Conservation (phyloP, 2,888 invertebrate genomes). For the Ptilodon capucinus region DNA sequence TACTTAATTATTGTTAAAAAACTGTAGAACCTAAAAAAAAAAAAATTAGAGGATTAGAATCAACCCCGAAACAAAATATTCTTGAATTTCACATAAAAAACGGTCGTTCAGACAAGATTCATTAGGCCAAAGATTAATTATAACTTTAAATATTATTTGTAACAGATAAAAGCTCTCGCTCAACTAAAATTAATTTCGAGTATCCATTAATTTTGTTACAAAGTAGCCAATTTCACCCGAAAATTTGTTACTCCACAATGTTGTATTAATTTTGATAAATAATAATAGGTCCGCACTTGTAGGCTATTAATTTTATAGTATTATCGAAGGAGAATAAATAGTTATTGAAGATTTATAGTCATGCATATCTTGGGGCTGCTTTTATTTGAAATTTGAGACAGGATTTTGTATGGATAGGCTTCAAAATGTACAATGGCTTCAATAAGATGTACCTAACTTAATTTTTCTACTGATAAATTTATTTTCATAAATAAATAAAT, state of each 20-base stretch:
- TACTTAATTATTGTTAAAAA: no score
- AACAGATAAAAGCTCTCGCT: conserved; percentile 19
- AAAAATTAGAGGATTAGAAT: background rate
- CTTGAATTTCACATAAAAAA: background rate
- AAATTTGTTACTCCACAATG: conserved; percentile 29
- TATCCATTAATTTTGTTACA: conserved; percentile 33
- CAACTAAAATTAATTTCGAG: conserved; percentile 33
- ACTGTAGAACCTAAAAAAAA: background rate
- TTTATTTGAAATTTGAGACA: background rate
- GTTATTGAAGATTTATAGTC: background rate
- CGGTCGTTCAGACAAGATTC: background rate
- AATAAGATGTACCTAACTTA: no score
- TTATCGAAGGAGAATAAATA: conserved; percentile 9
- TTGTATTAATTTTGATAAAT: conserved; percentile 31
- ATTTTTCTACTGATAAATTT: no score
- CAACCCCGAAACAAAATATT: background rate
- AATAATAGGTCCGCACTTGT: conserved; percentile 22
- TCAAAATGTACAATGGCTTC: no score
- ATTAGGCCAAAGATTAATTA: conserved; percentile 9
- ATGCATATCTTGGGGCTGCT: background rate
- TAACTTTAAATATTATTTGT: conserved; percentile 15
- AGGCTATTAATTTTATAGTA: conserved; percentile 25
- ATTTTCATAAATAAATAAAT: no score
- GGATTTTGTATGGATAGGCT: no score
- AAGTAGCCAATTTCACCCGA: conserved; percentile 28